Percentiles rank a stretch among this genome's conserved stretches.
These are phyloP conservation scores for Doryteuthis pealeii DNA, from an alignment of 1,140 invertebrate genomes.

Conservation along the genomic window DNA sequence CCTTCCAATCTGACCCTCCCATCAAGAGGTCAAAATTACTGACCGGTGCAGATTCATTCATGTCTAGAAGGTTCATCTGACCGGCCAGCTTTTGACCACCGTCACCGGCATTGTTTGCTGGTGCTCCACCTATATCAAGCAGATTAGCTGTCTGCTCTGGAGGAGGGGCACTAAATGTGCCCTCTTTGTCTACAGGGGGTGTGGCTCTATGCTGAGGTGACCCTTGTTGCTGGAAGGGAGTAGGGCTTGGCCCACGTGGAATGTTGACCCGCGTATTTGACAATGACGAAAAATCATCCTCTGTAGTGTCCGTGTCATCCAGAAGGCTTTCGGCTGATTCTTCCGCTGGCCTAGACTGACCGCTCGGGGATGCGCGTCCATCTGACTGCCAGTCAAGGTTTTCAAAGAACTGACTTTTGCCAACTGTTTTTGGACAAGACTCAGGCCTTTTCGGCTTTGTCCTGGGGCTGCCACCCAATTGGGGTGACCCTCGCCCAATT, in stretches of 20 bases:
- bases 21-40: slow-evolving; percentile 69
- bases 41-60: slow-evolving; percentile 35
- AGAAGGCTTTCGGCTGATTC: slow-evolving; percentile 26
- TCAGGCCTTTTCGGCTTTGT: slow-evolving; percentile 14
- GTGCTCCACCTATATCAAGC: slow-evolving; percentile 19
- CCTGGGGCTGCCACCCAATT: slow-evolving; percentile 6
- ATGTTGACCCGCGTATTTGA: slow-evolving; percentile 20
- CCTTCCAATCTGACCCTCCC: slow-evolving; percentile 14
- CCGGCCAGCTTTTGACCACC: slow-evolving; percentile 25
- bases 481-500: not conserved
- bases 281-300: slow-evolving; percentile 47
- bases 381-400: slow-evolving; percentile 44
- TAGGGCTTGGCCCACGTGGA: not conserved
- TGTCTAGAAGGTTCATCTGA: slow-evolving; percentile 40
- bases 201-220: not conserved
- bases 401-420: slow-evolving; percentile 38
- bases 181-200: not conserved
- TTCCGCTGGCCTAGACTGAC: slow-evolving; percentile 1
- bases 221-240: not conserved
- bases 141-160: slow-evolving; percentile 19
- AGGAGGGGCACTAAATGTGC: not conserved
- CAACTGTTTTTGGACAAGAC: slow-evolving; percentile 18
- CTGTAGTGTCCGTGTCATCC: slow-evolving; percentile 38
- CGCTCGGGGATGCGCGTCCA: slow-evolving; percentile 2
- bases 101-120: not conserved